phyloP scores from a whole-genome alignment of 2,888 invertebrate genomes.

The Xestia xanthographa region DNA sequence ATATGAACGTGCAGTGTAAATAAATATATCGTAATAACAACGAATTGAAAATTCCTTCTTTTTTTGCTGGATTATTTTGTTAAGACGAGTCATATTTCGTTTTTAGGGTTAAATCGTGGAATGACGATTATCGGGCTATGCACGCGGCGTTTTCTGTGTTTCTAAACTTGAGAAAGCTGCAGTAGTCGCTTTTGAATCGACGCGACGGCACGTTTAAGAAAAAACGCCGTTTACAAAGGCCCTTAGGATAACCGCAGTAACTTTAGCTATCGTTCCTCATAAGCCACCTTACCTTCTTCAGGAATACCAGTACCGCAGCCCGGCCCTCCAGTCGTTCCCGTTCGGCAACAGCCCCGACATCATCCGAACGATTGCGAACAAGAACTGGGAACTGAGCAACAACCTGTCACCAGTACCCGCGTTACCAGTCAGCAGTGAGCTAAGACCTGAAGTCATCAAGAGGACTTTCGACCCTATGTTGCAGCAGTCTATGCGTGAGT shows the following conservation, averaged over 20 bases:
- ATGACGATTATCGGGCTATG: background rate
- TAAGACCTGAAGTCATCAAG: slow-evolving; percentile 85
- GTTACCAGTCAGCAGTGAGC: slow-evolving; percentile 79
- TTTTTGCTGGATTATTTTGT: too few species aligned
- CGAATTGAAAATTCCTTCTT: background rate
- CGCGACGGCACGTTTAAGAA: background rate
- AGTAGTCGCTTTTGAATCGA: background rate
- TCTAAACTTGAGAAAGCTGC: background rate
- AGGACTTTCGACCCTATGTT: slow-evolving; percentile 86
- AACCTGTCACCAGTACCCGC: slow-evolving; percentile 80
- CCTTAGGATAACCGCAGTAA: background rate
- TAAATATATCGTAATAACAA: background rate
- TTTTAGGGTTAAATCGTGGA: background rate
- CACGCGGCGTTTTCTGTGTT: background rate
- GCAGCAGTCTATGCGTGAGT: slow-evolving; percentile 86
- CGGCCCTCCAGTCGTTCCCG: slow-evolving; percentile 83
- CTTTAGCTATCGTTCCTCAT: background rate
- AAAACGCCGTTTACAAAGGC: background rate
- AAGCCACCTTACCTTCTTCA: slow-evolving; percentile 59
- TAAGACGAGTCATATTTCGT: background rate
- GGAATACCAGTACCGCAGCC: slow-evolving; percentile 85
- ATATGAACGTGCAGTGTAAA: background rate
- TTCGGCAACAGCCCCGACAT: slow-evolving; percentile 86
- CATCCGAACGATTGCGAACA: slow-evolving; percentile 82
- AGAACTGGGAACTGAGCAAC: slow-evolving; percentile 87